Conservation (phyloP, 2,888 invertebrate species). For the Druceiella hillmani region DNA sequence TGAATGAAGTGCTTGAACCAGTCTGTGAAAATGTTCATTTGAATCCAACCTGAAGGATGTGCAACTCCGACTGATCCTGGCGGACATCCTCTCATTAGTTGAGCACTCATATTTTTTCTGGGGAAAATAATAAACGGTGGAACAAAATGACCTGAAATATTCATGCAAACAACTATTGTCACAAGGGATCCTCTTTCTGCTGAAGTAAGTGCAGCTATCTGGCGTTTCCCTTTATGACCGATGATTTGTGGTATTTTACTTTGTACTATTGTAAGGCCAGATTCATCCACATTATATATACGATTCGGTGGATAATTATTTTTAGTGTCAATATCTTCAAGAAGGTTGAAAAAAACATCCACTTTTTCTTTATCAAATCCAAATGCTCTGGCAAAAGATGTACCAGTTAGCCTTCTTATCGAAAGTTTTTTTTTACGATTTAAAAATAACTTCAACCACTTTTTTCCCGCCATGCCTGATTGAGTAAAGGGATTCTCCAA, state of each 20-base stretch:
- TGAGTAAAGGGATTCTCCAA: no score
- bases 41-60: conserved; percentile 28
- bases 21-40: conserved; percentile 25
- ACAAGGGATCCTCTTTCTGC: conserved; percentile 25
- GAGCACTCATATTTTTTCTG: conserved; percentile 26
- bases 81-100: conserved; percentile 27
- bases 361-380: no score
- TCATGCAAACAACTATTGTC: conserved; percentile 25
- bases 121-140: conserved; percentile 24
- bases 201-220: conserved; percentile 22
- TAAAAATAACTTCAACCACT: no score
- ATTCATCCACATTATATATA: no score
- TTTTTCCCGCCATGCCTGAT: no score
- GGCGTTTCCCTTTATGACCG: neutral
- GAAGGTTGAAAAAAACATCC: no score
- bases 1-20: conserved; percentile 24
- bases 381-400: no score
- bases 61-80: conserved; percentile 24
- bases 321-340: no score
- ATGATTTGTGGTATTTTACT: neutral
- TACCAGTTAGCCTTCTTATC: no score
- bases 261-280: no score
- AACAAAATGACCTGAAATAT: conserved; percentile 24
- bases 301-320: no score
- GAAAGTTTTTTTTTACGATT: no score